Evolutionary conservation across 2,797 vertebrate genomes (phyloP), one percentile per base, ranked within the genome.

Genomic region (Rhadinocentrus ornatus): DNA sequence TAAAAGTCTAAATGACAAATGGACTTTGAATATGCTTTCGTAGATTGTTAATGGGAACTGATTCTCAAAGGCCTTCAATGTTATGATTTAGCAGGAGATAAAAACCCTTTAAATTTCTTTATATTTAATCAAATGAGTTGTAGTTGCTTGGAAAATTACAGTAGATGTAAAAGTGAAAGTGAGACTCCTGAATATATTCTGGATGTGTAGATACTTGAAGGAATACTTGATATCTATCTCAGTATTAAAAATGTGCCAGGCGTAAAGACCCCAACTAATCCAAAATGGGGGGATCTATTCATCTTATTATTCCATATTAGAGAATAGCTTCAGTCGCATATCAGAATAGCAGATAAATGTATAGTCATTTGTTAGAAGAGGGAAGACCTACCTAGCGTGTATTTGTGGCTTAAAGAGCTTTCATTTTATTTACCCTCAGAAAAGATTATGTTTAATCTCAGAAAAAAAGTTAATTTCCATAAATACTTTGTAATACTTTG

Each of bases 1-100:
- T n/a, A n/a, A 20, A 53, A 58, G 20, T 27, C 57, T 39, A 61
- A 44, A 56, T 27, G 11, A 50, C 16, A 69, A 72, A 71, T 64
- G 44, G 44, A 59, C 22, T 57, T 55, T 48, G 26, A 29, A 24
- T 56, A 57, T 46, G 59, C 53, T 35, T 48, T 55, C 26, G 22
- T 26, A 8, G 39, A n/a, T 31, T 62, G 12, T 48, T 3, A 69
- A 53, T 69, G 37, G 48, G 26, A 41, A 37, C 26, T 37, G 27
- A 55, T 12, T 55, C 18, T 29, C 13, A 53, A 22, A 48, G 39
- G 10, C 5, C 15, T 27, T 8, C 26, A 59, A 29, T 15, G 31
- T 27, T n/a, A 15, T 58, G 18, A 24, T 52, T 16, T 9, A 44
- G 29, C 16, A 3, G 26, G 5, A 13, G 13, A 5, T 46, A 18